phyloP scores from a whole-genome alignment of 2,113 vertebrate species.

The Butastur rufipennis region DNA sequence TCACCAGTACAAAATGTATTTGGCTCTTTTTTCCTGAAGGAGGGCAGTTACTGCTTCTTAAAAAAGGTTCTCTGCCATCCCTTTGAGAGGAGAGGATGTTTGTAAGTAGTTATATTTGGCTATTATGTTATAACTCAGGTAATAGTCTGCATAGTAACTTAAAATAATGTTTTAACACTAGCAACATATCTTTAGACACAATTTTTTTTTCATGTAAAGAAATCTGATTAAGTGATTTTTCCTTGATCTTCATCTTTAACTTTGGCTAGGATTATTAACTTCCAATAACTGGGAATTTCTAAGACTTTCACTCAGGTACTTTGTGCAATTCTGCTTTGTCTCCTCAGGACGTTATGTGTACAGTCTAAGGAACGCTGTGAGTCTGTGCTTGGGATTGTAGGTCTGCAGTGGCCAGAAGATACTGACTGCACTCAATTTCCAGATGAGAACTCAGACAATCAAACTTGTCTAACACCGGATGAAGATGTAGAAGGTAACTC shows the following conservation, averaged over 20 bases:
- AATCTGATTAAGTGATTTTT: background rate
- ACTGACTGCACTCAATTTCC: conserved; percentile 92
- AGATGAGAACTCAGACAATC: conserved; percentile 80
- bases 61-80: background rate
- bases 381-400: conserved; percentile 91
- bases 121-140: background rate
- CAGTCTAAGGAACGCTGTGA: conserved; percentile 89
- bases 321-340: background rate
- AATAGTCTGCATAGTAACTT: background rate
- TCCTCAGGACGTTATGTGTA: conserved; percentile 83
- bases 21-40: background rate
- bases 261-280: background rate
- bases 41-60: background rate
- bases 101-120: background rate
- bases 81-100: background rate
- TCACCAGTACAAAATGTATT: background rate
- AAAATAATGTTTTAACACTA: background rate
- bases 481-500: conserved; percentile 84
- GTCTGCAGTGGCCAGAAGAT: conserved; percentile 94
- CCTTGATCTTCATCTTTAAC: background rate
- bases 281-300: background rate
- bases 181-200: background rate
- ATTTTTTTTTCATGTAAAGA: background rate
- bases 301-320: background rate
- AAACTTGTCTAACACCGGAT: conserved; percentile 87